Percentiles rank a stretch among this genome's conserved stretches.
These are phyloP conservation scores for Lasioglossum leucozonium DNA, from an alignment of 2,888 invertebrate species.

Conservation along the genomic window DNA sequence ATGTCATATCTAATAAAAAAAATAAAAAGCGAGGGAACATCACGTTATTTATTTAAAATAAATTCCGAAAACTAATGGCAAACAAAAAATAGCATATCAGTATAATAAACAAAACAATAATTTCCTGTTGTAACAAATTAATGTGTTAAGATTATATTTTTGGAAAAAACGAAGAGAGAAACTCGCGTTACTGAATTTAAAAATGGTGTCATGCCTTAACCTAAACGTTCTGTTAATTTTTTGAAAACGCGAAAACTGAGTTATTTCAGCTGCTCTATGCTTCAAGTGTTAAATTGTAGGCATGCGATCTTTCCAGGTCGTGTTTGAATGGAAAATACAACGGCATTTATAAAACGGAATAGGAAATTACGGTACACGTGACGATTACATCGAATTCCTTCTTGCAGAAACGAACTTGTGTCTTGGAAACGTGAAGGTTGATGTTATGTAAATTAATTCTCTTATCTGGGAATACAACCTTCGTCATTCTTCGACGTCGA, in stretches of 20 bases:
- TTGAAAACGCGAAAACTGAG: not conserved
- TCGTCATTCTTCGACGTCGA: conserved; percentile 29
- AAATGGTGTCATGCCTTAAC: not conserved
- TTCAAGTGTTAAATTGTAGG: not conserved
- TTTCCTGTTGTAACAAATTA: not conserved
- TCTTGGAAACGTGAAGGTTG: conserved; percentile 54
- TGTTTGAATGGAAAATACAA: conserved; percentile 21
- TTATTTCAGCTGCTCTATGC: not conserved
- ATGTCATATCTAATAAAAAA: too few species aligned
- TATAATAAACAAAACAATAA: not conserved
- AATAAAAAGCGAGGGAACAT: too few species aligned
- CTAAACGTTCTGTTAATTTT: not conserved
- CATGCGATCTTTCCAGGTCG: conserved; percentile 21
- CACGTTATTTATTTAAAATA: too few species aligned
- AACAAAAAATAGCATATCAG: too few species aligned
- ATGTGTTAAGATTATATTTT: not conserved
- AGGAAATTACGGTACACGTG: conserved; percentile 48
- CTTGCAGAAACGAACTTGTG: conserved; percentile 42
- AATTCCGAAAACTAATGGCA: too few species aligned
- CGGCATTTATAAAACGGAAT: conserved; percentile 38
- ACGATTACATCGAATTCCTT: conserved; percentile 56
- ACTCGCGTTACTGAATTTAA: not conserved
- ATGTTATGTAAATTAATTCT: conserved; percentile 60
- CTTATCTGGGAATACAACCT: conserved; percentile 56
- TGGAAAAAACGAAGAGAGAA: not conserved